A percentile compares a stretch with the other conserved stretches of the same genome.
Conservation (phyloP, 2,113 vertebrate species). For the Cryptotis parvus region DNA sequence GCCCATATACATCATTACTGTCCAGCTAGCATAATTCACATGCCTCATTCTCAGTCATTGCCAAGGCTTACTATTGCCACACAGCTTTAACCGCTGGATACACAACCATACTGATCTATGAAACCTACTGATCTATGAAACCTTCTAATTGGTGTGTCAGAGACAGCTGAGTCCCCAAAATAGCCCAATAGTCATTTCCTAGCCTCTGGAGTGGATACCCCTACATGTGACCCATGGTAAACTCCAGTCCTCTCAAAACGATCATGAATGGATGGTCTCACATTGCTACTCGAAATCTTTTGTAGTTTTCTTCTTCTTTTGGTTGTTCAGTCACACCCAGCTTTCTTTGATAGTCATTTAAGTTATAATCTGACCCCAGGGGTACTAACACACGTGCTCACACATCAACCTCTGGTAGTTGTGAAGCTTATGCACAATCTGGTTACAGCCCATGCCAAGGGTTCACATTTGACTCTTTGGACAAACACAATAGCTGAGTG, state of each 20-base stretch:
- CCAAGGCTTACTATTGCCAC: not conserved
- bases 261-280: slow-evolving; percentile 46
- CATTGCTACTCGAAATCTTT: not conserved
- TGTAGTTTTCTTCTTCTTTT: not conserved
- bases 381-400: too few species aligned
- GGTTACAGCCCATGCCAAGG: too few species aligned
- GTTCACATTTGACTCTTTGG: too few species aligned
- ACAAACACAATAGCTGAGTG: too few species aligned
- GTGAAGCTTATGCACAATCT: too few species aligned
- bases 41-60: too few species aligned
- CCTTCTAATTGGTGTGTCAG: not conserved
- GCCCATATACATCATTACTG: too few species aligned
- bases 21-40: too few species aligned
- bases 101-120: not conserved
- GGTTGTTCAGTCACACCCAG: not conserved
- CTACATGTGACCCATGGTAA: not conserved
- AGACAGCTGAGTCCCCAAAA: slow-evolving; percentile 32
- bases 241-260: slow-evolving; percentile 1
- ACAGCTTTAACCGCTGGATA: not conserved
- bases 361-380: not conserved
- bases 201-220: too few species aligned
- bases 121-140: too few species aligned
- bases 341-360: not conserved
- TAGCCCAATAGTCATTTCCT: slow-evolving; percentile 32
- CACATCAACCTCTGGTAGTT: too few species aligned